A percentile compares a stretch with the other conserved stretches of the same genome.
phyloP scores from a whole-genome alignment of 2,797 vertebrate species.

The Meda fulgida region DNA sequence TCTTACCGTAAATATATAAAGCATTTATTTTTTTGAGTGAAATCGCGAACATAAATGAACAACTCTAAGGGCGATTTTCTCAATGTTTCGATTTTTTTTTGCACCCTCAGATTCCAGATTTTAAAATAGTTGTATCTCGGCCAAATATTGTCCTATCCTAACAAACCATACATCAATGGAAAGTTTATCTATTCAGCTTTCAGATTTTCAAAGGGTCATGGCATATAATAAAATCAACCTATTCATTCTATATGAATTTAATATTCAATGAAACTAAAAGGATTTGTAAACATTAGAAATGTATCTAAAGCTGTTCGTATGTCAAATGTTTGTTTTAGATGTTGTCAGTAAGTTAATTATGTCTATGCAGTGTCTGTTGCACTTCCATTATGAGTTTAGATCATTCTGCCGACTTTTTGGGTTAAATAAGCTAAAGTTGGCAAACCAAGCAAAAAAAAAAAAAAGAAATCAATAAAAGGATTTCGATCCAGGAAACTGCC shows the following conservation, averaged over 20 bases:
- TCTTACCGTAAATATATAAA: too few species aligned
- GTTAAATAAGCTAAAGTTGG: background rate
- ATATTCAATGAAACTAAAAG: background rate
- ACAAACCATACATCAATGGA: too few species aligned
- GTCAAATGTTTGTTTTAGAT: background rate
- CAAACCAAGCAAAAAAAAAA: background rate
- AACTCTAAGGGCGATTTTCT: too few species aligned
- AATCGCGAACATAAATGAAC: too few species aligned
- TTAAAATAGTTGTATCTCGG: too few species aligned
- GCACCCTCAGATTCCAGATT: too few species aligned
- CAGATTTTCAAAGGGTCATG: background rate
- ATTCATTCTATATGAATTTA: background rate
- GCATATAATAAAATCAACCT: background rate
- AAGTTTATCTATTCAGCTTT: too few species aligned
- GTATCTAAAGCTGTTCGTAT: background rate
- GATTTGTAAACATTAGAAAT: background rate
- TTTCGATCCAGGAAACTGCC: constrained; percentile 1
- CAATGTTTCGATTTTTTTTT: too few species aligned
- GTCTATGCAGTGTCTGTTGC: background rate
- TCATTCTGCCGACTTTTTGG: background rate
- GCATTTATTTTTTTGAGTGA: too few species aligned
- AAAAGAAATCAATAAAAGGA: background rate
- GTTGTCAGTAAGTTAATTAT: background rate
- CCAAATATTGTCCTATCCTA: too few species aligned
- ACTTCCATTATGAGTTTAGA: constrained; percentile 8